Conservation (phyloP, 2,113 vertebrate species). For the Rhinolophus ferrumequinum region DNA sequence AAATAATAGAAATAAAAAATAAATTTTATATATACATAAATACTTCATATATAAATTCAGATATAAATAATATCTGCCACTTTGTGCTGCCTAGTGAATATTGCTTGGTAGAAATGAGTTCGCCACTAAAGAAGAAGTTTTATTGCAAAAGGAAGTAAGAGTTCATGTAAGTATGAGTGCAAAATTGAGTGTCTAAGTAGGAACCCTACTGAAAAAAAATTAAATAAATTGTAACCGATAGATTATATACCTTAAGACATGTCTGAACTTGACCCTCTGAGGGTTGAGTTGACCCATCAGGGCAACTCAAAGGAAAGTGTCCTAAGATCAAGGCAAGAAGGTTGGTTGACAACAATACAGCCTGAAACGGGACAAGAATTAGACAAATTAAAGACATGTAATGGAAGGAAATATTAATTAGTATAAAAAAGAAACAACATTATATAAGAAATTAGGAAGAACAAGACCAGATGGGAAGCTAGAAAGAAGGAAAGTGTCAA, state of each 20-base stretch:
- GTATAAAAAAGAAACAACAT: not conserved
- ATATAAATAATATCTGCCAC: not conserved
- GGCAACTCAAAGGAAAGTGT: not conserved
- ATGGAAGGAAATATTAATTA: not conserved
- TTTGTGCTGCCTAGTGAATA: not conserved
- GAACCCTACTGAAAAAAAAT: not conserved
- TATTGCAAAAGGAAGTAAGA: not conserved
- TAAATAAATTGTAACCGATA: not conserved
- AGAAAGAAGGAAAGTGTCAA: not conserved
- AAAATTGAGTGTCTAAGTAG: not conserved
- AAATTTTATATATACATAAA: not conserved
- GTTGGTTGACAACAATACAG: not conserved
- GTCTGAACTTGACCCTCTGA: not conserved
- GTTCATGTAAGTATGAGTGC: not conserved
- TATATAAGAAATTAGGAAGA: not conserved
- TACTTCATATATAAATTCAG: not conserved
- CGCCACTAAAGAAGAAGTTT: not conserved
- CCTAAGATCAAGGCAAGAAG: not conserved
- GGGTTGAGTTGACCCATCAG: not conserved
- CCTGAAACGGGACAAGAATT: not conserved
- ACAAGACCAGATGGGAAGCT: not conserved
- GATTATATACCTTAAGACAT: not conserved
- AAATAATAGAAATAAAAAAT: not conserved
- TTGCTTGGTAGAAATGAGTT: not conserved
- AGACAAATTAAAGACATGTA: not conserved